phyloP scores from a whole-genome alignment of 2,888 invertebrate genomes.

The Tyria jacobaeae region DNA sequence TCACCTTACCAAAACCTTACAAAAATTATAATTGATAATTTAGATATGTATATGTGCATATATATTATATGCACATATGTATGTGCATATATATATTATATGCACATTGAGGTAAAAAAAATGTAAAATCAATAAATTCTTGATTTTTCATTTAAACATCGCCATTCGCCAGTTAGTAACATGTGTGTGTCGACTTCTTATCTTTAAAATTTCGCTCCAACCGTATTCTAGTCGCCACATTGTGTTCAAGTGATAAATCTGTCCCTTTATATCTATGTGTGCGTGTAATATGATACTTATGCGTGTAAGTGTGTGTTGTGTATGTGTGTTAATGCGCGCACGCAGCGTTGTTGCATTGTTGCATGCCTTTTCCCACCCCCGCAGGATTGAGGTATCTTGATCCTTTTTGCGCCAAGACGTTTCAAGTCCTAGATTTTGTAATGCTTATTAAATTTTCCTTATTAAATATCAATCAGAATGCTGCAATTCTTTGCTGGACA shows the following conservation, averaged over 20 bases:
- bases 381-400: slow-evolving; percentile 30
- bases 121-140: no score
- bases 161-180: background rate
- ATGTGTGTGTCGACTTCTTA: slow-evolving; percentile 11
- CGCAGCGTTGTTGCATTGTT: slow-evolving; percentile 57
- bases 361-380: slow-evolving; percentile 56
- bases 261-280: slow-evolving; percentile 34
- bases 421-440: background rate
- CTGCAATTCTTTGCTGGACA: no score
- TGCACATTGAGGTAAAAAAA: no score
- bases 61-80: no score
- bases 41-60: no score
- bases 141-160: slow-evolving; percentile 1
- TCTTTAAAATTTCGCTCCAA: slow-evolving; percentile 41
- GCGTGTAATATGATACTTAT: slow-evolving; percentile 50
- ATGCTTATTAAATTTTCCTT: no score
- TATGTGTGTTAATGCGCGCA: slow-evolving; percentile 47
- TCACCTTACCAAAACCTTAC: no score
- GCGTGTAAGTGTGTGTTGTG: slow-evolving; percentile 41
- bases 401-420: slow-evolving; percentile 35
- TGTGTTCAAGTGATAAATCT: slow-evolving; percentile 44
- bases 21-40: no score
- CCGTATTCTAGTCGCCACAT: slow-evolving; percentile 39
- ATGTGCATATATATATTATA: no score
- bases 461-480: no score